Conservation (phyloP, 2,888 invertebrate species). For the Tolmerus cingulatus region DNA sequence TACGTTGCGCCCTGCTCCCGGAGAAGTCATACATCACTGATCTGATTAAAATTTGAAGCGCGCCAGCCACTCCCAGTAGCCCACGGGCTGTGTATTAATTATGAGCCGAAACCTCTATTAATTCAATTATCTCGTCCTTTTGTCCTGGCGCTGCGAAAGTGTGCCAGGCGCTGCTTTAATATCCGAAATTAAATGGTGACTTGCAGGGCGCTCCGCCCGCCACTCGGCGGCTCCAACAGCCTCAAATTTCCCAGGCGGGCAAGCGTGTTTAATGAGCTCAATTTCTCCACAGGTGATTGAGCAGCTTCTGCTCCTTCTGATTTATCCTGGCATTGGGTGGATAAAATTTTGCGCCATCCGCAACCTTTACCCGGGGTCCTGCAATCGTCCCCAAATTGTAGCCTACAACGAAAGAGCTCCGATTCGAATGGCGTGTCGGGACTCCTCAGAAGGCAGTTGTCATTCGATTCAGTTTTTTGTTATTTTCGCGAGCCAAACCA, state of each 20-base stretch:
- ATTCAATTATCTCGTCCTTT: conserved; percentile 24
- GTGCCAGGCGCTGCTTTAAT: not conserved
- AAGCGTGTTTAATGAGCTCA: conserved; percentile 14
- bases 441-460: not conserved
- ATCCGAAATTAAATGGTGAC: conserved; percentile 13
- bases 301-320: conserved; percentile 4
- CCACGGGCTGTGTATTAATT: conserved; percentile 23
- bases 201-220: not conserved
- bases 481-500: not conserved
- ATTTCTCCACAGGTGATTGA: conserved; percentile 36
- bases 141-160: conserved; percentile 2
- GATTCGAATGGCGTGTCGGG: not conserved
- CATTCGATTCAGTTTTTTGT: conserved; percentile 3
- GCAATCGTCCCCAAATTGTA: not conserved
- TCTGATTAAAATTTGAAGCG: conserved; percentile 45
- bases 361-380: not conserved
- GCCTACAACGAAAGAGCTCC: not conserved
- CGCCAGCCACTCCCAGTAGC: not conserved
- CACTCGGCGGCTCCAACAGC: not conserved
- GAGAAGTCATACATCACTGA: conserved; percentile 44
- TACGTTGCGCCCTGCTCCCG: conserved; percentile 31
- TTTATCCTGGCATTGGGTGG: not conserved
- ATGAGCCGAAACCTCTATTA: conserved; percentile 27
- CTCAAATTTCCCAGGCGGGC: not conserved
- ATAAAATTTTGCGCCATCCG: conserved; percentile 19